These are phyloP conservation scores for Fringilla coelebs DNA, from an alignment of 2,797 vertebrate species.

Conservation along the genomic window DNA sequence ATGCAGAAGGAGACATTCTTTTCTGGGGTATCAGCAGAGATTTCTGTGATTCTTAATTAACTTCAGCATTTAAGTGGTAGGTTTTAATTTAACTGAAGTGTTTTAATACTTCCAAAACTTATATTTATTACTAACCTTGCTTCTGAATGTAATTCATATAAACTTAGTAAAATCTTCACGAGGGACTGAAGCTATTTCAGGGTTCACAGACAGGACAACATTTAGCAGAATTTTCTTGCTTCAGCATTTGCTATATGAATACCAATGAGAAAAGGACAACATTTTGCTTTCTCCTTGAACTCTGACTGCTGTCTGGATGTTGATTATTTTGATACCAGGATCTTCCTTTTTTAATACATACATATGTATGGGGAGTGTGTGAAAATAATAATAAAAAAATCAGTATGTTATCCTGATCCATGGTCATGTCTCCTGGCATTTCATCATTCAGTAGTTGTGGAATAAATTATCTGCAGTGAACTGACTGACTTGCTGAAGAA, in stretches of 20 bases:
- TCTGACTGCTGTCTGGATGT: neutral
- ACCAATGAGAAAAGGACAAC: neutral
- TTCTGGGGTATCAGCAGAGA: neutral
- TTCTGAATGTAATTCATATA: neutral
- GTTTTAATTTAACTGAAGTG: neutral
- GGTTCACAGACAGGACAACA: neutral
- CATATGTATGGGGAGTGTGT: neutral
- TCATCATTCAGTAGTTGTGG: neutral
- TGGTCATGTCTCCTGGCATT: neutral
- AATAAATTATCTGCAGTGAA: constrained; percentile 45
- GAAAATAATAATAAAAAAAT: neutral
- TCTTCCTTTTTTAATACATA: neutral
- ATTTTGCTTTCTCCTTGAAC: neutral
- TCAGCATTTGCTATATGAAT: neutral
- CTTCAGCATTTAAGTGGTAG: neutral
- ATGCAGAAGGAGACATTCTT: neutral
- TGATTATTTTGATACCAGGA: neutral
- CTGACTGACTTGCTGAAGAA: constrained; percentile 41
- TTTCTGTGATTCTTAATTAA: neutral
- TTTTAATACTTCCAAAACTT: neutral
- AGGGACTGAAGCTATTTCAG: constrained; percentile 8
- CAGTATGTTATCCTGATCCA: neutral
- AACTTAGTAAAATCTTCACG: neutral
- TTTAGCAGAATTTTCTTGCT: neutral
- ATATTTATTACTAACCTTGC: neutral